Conservation (phyloP, 2,797 vertebrate genomes). For the Anolis apletophallus region DNA sequence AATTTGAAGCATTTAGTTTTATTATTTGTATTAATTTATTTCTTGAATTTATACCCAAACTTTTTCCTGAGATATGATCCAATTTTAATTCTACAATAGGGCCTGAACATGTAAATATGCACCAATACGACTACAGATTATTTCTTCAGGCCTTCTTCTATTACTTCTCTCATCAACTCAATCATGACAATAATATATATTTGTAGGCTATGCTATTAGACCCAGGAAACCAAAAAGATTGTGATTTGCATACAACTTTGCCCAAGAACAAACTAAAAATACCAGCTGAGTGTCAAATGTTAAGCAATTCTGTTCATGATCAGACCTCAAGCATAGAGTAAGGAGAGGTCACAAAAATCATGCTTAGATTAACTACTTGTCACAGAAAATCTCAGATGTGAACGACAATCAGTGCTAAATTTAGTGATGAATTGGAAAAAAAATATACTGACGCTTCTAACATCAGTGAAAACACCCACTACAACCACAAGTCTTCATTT, state of each 20-base stretch:
- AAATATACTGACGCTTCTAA: not conserved
- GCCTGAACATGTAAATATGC: not conserved
- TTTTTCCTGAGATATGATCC: no score
- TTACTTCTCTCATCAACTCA: not conserved
- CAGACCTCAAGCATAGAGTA: not conserved
- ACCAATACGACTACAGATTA: not conserved
- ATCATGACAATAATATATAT: not conserved
- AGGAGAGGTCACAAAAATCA: not conserved
- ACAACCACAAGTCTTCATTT: not conserved
- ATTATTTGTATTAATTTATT: no score
- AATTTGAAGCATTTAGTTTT: not conserved
- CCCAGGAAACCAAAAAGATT: not conserved
- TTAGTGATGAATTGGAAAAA: not conserved
- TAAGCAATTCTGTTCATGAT: not conserved
- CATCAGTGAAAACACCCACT: not conserved
- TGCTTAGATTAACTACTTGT: not conserved
- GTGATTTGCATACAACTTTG: not conserved
- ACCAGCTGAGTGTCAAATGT: not conserved
- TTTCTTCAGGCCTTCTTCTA: not conserved
- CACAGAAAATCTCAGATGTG: not conserved
- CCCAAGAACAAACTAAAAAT: not conserved
- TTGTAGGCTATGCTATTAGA: not conserved
- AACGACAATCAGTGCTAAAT: not conserved
- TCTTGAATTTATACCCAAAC: no score
- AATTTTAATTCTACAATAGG: not conserved